phyloP scores from a whole-genome alignment of 2,113 vertebrate genomes.

The Seriola aureovittata region DNA sequence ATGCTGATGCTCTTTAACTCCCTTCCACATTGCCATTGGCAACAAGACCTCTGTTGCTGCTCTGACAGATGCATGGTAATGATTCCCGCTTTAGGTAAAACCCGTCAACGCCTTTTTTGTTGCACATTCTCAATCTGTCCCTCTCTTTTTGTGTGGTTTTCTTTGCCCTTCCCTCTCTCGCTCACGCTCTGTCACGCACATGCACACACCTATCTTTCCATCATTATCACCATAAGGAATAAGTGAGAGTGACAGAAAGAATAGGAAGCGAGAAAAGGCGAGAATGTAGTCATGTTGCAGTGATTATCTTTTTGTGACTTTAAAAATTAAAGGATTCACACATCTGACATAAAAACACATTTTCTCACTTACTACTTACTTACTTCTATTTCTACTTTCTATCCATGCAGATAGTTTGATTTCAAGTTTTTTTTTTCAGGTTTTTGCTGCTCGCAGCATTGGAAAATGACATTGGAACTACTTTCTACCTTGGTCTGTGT shows the following conservation, averaged over 20 bases:
- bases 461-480: neutral
- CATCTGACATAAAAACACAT: neutral
- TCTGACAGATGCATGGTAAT: slow-evolving; percentile 81
- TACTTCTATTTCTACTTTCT: neutral
- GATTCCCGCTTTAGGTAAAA: slow-evolving; percentile 74
- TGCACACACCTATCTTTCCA: slow-evolving; percentile 31
- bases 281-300: neutral
- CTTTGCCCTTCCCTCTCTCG: slow-evolving; percentile 1
- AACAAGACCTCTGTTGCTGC: slow-evolving; percentile 59
- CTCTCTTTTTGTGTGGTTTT: slow-evolving; percentile 33
- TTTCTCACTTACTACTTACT: neutral
- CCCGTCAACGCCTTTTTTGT: slow-evolving; percentile 45
- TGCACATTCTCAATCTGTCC: slow-evolving; percentile 59
- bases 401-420: neutral
- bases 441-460: neutral
- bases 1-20: slow-evolving; percentile 76
- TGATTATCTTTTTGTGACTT: slow-evolving; percentile 26
- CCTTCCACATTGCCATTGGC: slow-evolving; percentile 76
- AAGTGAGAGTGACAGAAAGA: neutral
- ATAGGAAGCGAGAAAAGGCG: neutral
- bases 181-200: slow-evolving; percentile 16
- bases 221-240: slow-evolving; percentile 16
- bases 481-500: neutral
- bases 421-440: neutral
- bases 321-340: slow-evolving; percentile 44